phyloP scores from a whole-genome alignment of 2,888 invertebrate genomes.

The Synanthedon myopaeformis region DNA sequence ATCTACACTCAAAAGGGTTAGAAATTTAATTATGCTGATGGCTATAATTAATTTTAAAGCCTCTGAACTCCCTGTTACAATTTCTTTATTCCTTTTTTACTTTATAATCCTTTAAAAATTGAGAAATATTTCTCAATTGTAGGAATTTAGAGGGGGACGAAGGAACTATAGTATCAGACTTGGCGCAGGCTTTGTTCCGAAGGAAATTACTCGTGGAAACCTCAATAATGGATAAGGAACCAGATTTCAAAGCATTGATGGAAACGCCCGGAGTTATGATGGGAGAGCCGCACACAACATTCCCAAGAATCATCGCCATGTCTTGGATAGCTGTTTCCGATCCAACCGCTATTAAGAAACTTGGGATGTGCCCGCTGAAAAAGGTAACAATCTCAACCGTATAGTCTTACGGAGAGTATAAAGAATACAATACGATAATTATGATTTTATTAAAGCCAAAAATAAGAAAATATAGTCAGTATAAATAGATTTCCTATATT shows the following conservation, averaged over 20 bases:
- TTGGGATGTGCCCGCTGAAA: conserved; percentile 47
- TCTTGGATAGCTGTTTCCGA: conserved; percentile 46
- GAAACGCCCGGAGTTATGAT: conserved; percentile 45
- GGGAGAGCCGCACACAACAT: conserved; percentile 48
- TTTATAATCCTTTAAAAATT: too few species aligned
- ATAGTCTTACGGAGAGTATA: not conserved
- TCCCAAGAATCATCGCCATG: conserved; percentile 44
- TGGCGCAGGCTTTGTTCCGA: conserved; percentile 34
- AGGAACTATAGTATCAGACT: conserved; percentile 27
- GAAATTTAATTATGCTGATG: too few species aligned
- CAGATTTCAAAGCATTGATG: conserved; percentile 41
- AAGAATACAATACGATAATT: too few species aligned
- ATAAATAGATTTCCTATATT: too few species aligned
- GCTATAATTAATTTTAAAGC: too few species aligned
- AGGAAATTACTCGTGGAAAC: conserved; percentile 44
- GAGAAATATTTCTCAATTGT: not conserved
- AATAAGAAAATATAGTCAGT: too few species aligned
- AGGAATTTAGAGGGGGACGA: conserved; percentile 55
- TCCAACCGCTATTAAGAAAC: conserved; percentile 29
- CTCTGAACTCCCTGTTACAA: too few species aligned
- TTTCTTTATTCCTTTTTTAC: too few species aligned
- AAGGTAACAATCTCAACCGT: conserved; percentile 18
- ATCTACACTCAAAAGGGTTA: too few species aligned
- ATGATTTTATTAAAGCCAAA: too few species aligned
- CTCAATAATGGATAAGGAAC: conserved; percentile 39